phyloP scores from a whole-genome alignment of 2,113 vertebrate genomes.

The Mustelus asterias region DNA sequence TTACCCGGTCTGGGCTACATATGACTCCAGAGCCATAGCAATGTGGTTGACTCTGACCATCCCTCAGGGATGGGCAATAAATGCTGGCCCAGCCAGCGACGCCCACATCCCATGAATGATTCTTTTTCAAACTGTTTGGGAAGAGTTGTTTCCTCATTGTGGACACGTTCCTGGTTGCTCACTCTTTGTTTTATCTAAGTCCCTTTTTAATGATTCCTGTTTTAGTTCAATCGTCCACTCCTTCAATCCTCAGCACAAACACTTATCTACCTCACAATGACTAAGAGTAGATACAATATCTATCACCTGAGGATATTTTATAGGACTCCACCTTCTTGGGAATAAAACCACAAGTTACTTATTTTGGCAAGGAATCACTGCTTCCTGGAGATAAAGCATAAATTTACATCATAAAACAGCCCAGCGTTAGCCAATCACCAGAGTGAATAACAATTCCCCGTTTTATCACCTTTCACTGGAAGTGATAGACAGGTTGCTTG shows the following conservation, averaged over 20 bases:
- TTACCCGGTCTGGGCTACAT: too few species aligned
- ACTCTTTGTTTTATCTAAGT: neutral
- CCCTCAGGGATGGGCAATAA: too few species aligned
- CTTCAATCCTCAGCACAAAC: neutral
- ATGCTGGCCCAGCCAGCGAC: too few species aligned
- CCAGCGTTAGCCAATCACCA: neutral
- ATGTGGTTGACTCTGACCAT: too few species aligned
- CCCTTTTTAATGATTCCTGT: neutral
- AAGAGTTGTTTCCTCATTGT: neutral
- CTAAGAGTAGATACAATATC: neutral
- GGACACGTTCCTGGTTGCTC: neutral
- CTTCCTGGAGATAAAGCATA: neutral
- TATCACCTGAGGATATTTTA: neutral
- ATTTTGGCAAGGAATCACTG: neutral
- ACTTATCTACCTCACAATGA: neutral
- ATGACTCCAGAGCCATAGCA: too few species aligned
- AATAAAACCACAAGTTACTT: neutral
- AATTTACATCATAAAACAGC: neutral
- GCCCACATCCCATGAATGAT: too few species aligned
- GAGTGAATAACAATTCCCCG: neutral
- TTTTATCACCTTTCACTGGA: neutral
- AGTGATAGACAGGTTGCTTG: neutral
- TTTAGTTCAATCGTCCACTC: neutral
- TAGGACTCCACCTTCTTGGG: neutral
- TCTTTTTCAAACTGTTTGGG: too few species aligned